Base-by-base conservation (phyloP, 1,140 invertebrate species). In the Epicauta chinensis region DNA sequence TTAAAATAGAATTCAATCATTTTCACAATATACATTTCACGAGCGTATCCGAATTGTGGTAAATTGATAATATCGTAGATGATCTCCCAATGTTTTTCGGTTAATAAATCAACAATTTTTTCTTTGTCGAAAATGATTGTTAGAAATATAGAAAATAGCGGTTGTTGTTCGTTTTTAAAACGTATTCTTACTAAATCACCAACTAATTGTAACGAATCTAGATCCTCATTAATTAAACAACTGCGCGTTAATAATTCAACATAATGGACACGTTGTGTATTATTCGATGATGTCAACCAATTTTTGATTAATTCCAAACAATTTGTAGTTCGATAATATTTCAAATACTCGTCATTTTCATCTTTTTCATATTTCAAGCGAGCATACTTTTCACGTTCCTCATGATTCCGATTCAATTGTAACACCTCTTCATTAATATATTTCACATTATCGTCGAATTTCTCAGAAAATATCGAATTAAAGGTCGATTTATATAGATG, bases 391-490 rank as follows among this genome's bases (percentile, higher is more conserved):
- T 37, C 34, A 17, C 45, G 14, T 13, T 37, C 34, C 38, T 7
- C 9, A 9, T 7, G 0, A 35, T 46, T 17, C 16, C 10, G 15
- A 1, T 35, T 46, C 10, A 46, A 32, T 12, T 17, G n/a, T n/a
- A 46, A 30, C 9, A 46, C 17, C 7, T 46, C 32, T 16, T 2
- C 31, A 10, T 16, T n/a, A 11, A 46, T 36, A 6, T 16, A 5
- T 10, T 46, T 16, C 23, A 35, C 35, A 35, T 46, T 17, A n/a
- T 32, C 31, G 12, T 13, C 45, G 38, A 47, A 47, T 37, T 47
- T 47, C 6, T 38, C 16, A 9, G 23, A 16, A 37, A 38, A 12
- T 12, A 37, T 37, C 2, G 2, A 4, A 13, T 47, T 37, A 14
- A 38, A 47, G 10, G 31, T 32, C 17, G 45, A 37, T n/a, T 37